phyloP scores from a whole-genome alignment of 2,113 vertebrate genomes.

The Pitta sordida region DNA sequence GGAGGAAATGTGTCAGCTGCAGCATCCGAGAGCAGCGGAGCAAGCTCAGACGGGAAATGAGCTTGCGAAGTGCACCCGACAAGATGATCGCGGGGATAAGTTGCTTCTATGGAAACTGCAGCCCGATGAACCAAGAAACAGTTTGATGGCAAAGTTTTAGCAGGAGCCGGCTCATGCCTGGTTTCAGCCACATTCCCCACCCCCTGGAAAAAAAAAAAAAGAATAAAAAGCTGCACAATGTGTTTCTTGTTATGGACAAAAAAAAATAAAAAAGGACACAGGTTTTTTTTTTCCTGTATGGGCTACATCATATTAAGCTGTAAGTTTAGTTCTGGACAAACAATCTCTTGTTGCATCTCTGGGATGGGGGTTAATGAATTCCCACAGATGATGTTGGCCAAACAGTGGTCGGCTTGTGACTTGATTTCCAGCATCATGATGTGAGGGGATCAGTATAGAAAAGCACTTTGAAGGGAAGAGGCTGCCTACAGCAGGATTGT shows the following conservation, averaged over 20 bases:
- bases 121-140: slow-evolving; percentile 49
- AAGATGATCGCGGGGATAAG: slow-evolving; percentile 44
- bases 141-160: slow-evolving; percentile 55
- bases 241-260: slow-evolving; percentile 67
- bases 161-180: slow-evolving; percentile 7
- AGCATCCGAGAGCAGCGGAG: slow-evolving; percentile 44
- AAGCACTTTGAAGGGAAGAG: slow-evolving; percentile 77
- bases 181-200: slow-evolving; percentile 49
- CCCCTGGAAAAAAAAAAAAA: background rate
- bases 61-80: slow-evolving; percentile 47
- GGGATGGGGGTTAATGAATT: slow-evolving; percentile 73
- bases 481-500: slow-evolving; percentile 77
- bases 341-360: slow-evolving; percentile 71
- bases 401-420: slow-evolving; percentile 74
- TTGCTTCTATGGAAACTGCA: slow-evolving; percentile 38
- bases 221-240: slow-evolving; percentile 56
- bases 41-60: slow-evolving; percentile 44
- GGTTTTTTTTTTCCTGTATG: slow-evolving; percentile 71
- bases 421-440: slow-evolving; percentile 64
- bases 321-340: slow-evolving; percentile 72
- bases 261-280: background rate
- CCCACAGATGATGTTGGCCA: slow-evolving; percentile 77
- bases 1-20: slow-evolving; percentile 67
- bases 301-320: slow-evolving; percentile 70
- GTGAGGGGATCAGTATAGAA: slow-evolving; percentile 73